A percentile compares a stretch with the other conserved stretches of the same genome.
These are phyloP conservation scores for Formica exsecta DNA, from an alignment of 1,140 invertebrate genomes.

Conservation along the genomic window DNA sequence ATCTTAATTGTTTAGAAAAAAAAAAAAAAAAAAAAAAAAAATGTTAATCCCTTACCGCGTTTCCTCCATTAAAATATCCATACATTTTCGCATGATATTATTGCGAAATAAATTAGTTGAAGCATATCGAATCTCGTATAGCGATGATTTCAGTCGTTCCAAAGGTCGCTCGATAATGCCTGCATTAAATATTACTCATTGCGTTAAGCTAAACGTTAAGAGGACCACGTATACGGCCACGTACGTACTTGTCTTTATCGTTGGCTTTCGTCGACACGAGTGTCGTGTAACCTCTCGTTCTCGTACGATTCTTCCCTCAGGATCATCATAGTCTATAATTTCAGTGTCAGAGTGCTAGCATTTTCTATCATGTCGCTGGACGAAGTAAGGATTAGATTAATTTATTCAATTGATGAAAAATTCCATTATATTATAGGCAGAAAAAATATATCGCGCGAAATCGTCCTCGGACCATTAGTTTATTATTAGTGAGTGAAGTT, in stretches of 20 bases:
- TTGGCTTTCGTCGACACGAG: neutral
- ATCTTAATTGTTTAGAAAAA: no score
- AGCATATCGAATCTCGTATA: neutral
- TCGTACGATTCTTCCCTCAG: neutral
- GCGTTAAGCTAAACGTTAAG: neutral
- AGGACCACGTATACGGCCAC: conserved; percentile 1
- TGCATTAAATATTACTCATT: conserved; percentile 26
- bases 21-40: no score
- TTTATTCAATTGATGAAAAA: neutral
- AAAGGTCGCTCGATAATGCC: conserved; percentile 20
- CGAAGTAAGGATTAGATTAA: conserved; percentile 28
- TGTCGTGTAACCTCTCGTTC: neutral
- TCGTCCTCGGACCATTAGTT: neutral
- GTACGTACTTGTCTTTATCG: neutral
- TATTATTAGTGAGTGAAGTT: neutral
- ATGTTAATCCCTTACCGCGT: no score
- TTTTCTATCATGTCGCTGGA: conserved; percentile 42
- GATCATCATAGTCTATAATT: neutral
- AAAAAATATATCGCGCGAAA: no score
- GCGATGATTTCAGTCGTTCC: neutral
- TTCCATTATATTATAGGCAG: no score
- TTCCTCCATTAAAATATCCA: neutral
- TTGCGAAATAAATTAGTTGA: neutral
- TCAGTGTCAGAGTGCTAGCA: neutral
- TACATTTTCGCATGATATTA: neutral